These are phyloP conservation scores for Isotomurus palustris DNA, from an alignment of 2,888 invertebrate genomes.

Conservation along the genomic window DNA sequence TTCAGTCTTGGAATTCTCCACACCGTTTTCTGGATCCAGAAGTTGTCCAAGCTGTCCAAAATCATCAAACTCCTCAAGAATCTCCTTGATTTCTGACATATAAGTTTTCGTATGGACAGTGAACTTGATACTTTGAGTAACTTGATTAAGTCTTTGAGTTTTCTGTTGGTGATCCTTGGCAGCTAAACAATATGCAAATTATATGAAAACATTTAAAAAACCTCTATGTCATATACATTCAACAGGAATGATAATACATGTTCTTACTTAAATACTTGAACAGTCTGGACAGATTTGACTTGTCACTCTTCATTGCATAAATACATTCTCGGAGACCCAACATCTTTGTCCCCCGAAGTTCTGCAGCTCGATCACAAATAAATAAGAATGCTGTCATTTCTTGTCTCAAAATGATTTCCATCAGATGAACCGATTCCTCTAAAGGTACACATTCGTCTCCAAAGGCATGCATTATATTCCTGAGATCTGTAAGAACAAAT, in stretches of 20 bases:
- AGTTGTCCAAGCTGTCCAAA: conserved; percentile 30
- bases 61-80: conserved; percentile 33
- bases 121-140: conserved; percentile 14
- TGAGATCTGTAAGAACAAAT: conserved; percentile 64
- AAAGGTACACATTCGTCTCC: conserved; percentile 81
- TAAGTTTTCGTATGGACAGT: conserved; percentile 12
- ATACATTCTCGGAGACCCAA: conserved; percentile 67
- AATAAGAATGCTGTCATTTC: conserved; percentile 73
- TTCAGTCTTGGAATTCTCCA: conserved; percentile 24
- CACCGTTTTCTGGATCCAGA: conserved; percentile 21
- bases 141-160: conserved; percentile 22
- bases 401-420: conserved; percentile 76
- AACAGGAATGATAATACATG: not conserved
- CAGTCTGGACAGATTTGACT: conserved; percentile 68
- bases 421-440: conserved; percentile 72
- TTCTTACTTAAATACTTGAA: conserved; percentile 62
- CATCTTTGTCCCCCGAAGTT: conserved; percentile 55
- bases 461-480: conserved; percentile 87
- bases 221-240: not conserved
- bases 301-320: conserved; percentile 76
- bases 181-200: conserved; percentile 16
- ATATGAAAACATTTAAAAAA: not conserved
- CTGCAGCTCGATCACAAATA: conserved; percentile 66
- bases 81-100: conserved; percentile 28
- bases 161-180: conserved; percentile 29